Conservation (phyloP, 2,113 vertebrate species). For the Macquaria australasica region DNA sequence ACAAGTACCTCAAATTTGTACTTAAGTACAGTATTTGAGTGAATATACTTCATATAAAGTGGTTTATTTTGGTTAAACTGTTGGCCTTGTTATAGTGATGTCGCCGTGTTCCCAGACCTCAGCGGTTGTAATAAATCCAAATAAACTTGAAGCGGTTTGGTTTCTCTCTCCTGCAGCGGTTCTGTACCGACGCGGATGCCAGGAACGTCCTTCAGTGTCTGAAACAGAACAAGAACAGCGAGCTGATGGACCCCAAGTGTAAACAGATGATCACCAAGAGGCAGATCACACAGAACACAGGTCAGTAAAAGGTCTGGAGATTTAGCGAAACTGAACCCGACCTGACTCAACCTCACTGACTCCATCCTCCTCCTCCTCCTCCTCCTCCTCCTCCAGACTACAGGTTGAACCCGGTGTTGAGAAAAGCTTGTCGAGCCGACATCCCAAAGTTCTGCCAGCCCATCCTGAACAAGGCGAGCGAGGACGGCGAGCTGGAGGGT, state of each 20-base stretch:
- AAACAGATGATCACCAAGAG: conserved; percentile 99
- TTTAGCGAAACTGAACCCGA: not conserved
- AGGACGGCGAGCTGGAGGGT: conserved; percentile 94
- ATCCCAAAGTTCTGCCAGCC: conserved; percentile 97
- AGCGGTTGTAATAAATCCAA: not conserved
- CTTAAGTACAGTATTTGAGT: too few relatives aligned
- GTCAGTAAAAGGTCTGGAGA: conserved; percentile 68
- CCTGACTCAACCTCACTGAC: not conserved
- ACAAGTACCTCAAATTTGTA: too few relatives aligned
- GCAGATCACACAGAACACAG: conserved; percentile 98
- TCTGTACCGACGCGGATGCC: conserved; percentile 93
- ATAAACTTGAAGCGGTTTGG: not conserved
- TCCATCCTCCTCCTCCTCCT: not conserved
- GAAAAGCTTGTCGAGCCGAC: conserved; percentile 96
- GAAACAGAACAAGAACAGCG: conserved; percentile 98
- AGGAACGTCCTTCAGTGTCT: conserved; percentile 96
- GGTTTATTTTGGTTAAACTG: not conserved
- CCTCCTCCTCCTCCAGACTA: conserved; percentile 86
- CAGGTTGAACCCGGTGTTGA: conserved; percentile 93
- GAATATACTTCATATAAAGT: not conserved
- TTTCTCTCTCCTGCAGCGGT: conserved; percentile 85
- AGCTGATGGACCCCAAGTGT: conserved; percentile 98
- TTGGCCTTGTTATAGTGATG: not conserved
- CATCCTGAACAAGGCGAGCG: conserved; percentile 93
- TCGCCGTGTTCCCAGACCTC: not conserved